Evolutionary conservation across 1,140 invertebrate genomes (phyloP).

Genomic region (Lethocerus indicus): DNA sequence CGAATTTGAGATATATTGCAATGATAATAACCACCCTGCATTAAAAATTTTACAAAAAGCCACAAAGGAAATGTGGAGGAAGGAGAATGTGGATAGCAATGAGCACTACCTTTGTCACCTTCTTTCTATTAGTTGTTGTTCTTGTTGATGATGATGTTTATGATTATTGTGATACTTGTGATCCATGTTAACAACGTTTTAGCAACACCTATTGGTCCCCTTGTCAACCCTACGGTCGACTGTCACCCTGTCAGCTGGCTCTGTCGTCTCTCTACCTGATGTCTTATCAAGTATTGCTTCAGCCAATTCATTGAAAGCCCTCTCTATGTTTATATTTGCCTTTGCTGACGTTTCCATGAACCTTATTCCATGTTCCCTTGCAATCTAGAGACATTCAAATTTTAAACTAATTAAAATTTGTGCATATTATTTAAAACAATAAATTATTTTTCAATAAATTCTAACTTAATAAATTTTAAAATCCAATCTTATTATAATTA

Average conservation of each 20-base stretch:
- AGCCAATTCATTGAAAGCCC: slow-evolving; percentile 90
- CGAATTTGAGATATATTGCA: no score
- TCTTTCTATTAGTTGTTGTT: no score
- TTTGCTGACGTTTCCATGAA: slow-evolving; percentile 99
- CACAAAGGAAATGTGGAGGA: no score
- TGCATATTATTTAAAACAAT: neutral
- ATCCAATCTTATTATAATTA: slow-evolving; percentile 18
- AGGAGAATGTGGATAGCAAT: no score
- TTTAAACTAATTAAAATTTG: neutral
- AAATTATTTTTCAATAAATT: neutral
- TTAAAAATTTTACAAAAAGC: no score
- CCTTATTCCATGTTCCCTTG: slow-evolving; percentile 90
- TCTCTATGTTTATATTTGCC: slow-evolving; percentile 94
- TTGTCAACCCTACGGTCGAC: slow-evolving; percentile 18
- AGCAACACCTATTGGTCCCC: slow-evolving; percentile 18
- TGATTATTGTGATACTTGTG: no score
- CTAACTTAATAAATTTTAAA: neutral
- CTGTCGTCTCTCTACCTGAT: slow-evolving; percentile 42
- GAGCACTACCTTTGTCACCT: no score
- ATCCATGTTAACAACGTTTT: no score
- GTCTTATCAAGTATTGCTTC: slow-evolving; percentile 89
- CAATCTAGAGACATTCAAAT: slow-evolving; percentile 49
- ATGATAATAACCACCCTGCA: no score
- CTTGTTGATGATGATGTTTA: no score
- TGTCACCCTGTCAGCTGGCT: slow-evolving; percentile 45